Evolutionary conservation across 2,113 vertebrate genomes (phyloP), one percentile per base, ranked within the genome.

Genomic region (Myotis yumanensis): DNA sequence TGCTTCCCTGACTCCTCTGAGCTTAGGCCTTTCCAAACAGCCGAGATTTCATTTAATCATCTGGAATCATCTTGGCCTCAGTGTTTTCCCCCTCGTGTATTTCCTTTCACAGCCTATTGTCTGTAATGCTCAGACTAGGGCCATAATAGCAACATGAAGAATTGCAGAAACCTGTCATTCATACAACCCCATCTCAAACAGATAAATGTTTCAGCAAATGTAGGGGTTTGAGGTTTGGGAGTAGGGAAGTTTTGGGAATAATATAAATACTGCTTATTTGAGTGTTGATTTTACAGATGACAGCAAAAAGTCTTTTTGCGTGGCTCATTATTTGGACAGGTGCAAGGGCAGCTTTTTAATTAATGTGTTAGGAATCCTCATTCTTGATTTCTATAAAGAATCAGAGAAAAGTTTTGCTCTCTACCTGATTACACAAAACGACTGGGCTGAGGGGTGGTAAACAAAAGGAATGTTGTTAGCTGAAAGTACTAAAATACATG

Each of bases 311-410:
- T 95, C 85, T 93, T 84, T 30, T 17, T 86, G 75, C 75, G 35
- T 89, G 14, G 43, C 79, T 96, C 89, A 96, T 95, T 97, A 89
- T 71, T n/a, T 71, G 18, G 37, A 54, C 96, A 97, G 95, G 89
- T 95, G 91, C 66, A 30, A 52, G 23, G 46, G 35, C 88, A 89
- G 90, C 79, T 96, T 89, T 80, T 32, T 88, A 75, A 86, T 92
- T 88, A 83, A 82, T 84, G 80, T 75, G 25, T 57, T 54, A 75
- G 86, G 54, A 90, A 86, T 93, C 48, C 59, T 22, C 89, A 73
- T 75, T 85, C 52, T 69, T 83, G 68, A 57, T 90, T 90, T 95
- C 64, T 76, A 25, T 48, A 66, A 69, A 30, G 69, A n/a, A 83
- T 66, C 48, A 71, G 40, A 69, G 82, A 79, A 89, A 95, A 93